Evolutionary conservation across 1,140 invertebrate genomes (phyloP).

Genomic region (Arctopsyche grandis): DNA sequence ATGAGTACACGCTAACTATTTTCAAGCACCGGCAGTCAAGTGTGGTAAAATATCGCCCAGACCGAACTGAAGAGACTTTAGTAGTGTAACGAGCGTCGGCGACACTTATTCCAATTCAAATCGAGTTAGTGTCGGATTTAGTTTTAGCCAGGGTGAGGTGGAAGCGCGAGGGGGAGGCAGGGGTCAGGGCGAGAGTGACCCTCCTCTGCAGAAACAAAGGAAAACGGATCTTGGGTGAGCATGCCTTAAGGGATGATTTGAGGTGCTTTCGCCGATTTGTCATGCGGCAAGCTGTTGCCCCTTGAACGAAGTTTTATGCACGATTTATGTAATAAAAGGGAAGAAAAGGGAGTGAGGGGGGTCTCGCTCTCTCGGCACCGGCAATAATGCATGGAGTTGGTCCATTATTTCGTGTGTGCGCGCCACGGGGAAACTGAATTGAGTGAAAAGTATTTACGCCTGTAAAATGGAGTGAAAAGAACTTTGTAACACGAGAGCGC

Average conservation of each 20-base stretch:
- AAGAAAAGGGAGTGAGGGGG: constrained; percentile 16
- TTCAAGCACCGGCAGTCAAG: not conserved
- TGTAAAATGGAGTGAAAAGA: constrained; percentile 53
- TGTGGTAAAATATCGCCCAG: not conserved
- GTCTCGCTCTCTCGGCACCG: not conserved
- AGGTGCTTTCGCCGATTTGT: constrained; percentile 39
- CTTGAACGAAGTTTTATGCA: constrained; percentile 48
- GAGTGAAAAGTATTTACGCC: constrained; percentile 54
- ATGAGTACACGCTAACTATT: not conserved
- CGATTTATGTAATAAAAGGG: constrained; percentile 53
- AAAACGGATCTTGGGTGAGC: constrained; percentile 42
- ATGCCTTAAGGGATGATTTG: constrained; percentile 40
- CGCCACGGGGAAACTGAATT: constrained; percentile 46
- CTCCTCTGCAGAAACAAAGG: constrained; percentile 48
- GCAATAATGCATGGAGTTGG: constrained; percentile 15
- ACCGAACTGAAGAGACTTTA: not conserved
- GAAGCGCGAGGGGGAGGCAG: constrained; percentile 12
- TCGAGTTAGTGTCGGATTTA: constrained; percentile 53
- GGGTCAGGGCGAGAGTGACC: constrained; percentile 7
- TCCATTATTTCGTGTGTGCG: constrained; percentile 49
- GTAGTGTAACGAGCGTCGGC: not conserved
- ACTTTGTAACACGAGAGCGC: constrained; percentile 33
- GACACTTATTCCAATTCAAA: constrained; percentile 53
- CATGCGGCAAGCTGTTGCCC: constrained; percentile 35
- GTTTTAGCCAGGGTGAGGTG: constrained; percentile 6